Percentiles rank a stretch among this genome's conserved stretches.
These are phyloP conservation scores for Oligia fasciuncula DNA, from an alignment of 2,888 invertebrate species.

Conservation along the genomic window DNA sequence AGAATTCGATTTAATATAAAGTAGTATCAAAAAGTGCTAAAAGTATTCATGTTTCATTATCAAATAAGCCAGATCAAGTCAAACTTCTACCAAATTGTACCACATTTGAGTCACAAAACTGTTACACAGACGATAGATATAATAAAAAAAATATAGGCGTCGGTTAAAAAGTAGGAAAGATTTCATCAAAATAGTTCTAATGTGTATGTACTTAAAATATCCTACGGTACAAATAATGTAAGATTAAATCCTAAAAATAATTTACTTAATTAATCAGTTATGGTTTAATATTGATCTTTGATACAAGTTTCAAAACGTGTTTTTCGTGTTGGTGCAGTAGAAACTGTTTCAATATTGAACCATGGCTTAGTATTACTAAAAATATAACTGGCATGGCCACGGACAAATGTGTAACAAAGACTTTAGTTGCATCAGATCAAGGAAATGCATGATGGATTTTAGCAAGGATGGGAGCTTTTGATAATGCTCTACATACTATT, in stretches of 20 bases:
- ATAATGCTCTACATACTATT: background rate
- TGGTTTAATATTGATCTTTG: constrained; percentile 27
- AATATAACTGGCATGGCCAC: constrained; percentile 35
- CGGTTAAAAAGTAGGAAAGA: background rate
- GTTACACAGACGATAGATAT: background rate
- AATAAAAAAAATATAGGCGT: too few species aligned
- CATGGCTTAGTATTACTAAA: constrained; percentile 23
- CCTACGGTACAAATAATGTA: constrained; percentile 40
- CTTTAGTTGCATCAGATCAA: background rate
- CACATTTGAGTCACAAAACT: background rate
- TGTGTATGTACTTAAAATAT: constrained; percentile 45
- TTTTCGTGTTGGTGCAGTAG: background rate
- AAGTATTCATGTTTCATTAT: constrained; percentile 1
- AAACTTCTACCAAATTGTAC: background rate
- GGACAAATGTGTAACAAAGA: background rate
- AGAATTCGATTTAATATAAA: background rate
- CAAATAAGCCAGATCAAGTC: background rate
- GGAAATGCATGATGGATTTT: background rate
- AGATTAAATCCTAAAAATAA: constrained; percentile 59
- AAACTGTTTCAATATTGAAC: constrained; percentile 33
- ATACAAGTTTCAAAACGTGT: background rate
- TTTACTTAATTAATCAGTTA: constrained; percentile 55
- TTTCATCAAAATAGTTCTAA: constrained; percentile 9
- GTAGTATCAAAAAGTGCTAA: constrained; percentile 9
- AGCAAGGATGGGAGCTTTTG: background rate